Evolutionary conservation across 2,888 invertebrate genomes (phyloP).

Genomic region (Phragmatobia fuliginosa): DNA sequence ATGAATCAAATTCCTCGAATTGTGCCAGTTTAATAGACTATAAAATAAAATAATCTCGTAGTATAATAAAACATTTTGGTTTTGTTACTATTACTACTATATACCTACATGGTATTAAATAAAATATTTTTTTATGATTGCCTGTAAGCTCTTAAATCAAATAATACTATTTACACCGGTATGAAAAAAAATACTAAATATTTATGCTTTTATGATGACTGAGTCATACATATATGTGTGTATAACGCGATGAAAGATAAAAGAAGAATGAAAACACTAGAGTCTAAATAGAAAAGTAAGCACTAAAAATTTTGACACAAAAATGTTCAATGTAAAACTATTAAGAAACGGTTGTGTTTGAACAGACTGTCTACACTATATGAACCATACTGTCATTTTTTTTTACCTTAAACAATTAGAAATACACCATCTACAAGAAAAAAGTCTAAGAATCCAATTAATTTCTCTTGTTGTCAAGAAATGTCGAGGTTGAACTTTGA

Average conservation of each 20-base stretch:
- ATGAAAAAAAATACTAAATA: too few species aligned
- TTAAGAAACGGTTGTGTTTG: not conserved
- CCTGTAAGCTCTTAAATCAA: not conserved
- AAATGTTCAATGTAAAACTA: too few species aligned
- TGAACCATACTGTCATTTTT: not conserved
- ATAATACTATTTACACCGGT: not conserved
- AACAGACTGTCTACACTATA: not conserved
- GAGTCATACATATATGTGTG: too few species aligned
- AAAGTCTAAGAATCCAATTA: not conserved
- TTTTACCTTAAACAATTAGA: too few species aligned
- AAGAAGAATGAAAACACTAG: too few species aligned
- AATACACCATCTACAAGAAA: not conserved
- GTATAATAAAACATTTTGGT: not conserved
- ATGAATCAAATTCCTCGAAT: constrained; percentile 29
- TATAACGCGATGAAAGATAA: not conserved
- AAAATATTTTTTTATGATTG: constrained; percentile 1
- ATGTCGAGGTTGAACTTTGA: not conserved
- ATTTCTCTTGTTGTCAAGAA: not conserved
- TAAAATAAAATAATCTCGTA: constrained; percentile 31
- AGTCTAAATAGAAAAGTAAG: too few species aligned
- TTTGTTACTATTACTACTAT: not conserved
- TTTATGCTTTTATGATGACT: too few species aligned
- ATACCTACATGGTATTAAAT: too few species aligned
- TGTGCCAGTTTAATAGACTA: constrained; percentile 32
- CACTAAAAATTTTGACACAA: too few species aligned